Conservation (phyloP, 2,113 vertebrate species). For the Peromyscus leucopus region DNA sequence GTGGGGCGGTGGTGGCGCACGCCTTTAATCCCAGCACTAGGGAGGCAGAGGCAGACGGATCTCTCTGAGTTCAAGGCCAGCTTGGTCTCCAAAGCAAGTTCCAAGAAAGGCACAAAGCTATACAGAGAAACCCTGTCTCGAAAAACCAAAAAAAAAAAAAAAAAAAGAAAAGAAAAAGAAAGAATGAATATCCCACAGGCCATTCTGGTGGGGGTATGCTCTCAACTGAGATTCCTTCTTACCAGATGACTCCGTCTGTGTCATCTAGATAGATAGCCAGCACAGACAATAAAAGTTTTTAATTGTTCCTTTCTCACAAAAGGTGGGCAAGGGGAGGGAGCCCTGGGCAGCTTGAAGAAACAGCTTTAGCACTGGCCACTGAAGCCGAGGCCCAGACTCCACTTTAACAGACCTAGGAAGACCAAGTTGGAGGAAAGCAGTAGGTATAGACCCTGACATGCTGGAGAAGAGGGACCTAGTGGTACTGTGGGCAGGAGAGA, state of each 20-base stretch:
- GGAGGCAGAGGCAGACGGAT: too few species aligned
- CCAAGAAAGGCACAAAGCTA: too few species aligned
- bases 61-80: too few species aligned
- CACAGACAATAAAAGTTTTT: not conserved
- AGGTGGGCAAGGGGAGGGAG: not conserved
- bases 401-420: not conserved
- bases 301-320: not conserved
- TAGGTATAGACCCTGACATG: not conserved
- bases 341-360: not conserved
- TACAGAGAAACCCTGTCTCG: too few species aligned
- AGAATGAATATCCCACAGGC: not conserved
- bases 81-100: too few species aligned
- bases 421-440: not conserved
- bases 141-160: too few species aligned
- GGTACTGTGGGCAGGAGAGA: too few species aligned
- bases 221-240: not conserved
- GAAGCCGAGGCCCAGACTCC: not conserved
- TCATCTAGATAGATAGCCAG: not conserved
- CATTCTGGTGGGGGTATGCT: not conserved
- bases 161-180: too few species aligned
- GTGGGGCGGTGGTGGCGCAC: too few species aligned
- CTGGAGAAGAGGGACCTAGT: not conserved
- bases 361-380: not conserved
- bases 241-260: not conserved
- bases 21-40: too few species aligned